A percentile compares a stretch with the other conserved stretches of the same genome.
Conservation (phyloP, 2,113 vertebrate genomes). For the Chunga burmeisteri region DNA sequence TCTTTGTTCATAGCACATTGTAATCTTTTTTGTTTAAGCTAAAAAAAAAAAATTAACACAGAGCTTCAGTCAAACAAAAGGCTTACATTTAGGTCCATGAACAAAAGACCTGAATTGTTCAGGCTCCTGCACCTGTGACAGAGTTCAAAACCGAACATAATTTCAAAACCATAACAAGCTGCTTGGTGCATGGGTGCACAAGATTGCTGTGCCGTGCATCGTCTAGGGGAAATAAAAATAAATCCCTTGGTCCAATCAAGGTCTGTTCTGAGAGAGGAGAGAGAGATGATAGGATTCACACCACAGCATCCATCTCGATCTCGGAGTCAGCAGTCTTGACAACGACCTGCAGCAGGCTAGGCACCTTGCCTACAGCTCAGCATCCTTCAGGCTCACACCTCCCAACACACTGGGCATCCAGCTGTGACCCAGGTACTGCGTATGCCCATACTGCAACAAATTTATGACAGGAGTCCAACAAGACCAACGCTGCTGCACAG, state of each 20-base stretch:
- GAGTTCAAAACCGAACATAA: neutral
- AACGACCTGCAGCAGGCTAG: neutral
- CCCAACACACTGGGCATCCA: no score
- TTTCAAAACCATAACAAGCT: neutral
- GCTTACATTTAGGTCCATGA: no score
- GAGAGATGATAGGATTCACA: neutral
- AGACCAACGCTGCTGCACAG: neutral
- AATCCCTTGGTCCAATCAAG: neutral
- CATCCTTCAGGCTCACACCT: neutral
- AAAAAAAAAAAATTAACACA: neutral
- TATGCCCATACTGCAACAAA: neutral
- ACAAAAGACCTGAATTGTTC: neutral
- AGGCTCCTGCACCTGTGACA: neutral
- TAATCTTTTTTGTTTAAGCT: neutral
- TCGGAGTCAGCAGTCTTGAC: neutral
- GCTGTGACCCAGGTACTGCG: fast-evolving
- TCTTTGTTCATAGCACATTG: neutral
- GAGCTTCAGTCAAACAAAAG: neutral
- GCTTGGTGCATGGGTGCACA: neutral
- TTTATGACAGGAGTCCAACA: neutral
- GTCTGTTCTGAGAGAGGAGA: neutral
- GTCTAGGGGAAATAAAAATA: neutral
- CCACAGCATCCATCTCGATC: neutral
- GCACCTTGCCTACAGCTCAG: neutral
- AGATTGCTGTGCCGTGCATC: neutral